Conservation (phyloP, 2,113 vertebrate genomes). For the Andinoacara biseriatus region DNA sequence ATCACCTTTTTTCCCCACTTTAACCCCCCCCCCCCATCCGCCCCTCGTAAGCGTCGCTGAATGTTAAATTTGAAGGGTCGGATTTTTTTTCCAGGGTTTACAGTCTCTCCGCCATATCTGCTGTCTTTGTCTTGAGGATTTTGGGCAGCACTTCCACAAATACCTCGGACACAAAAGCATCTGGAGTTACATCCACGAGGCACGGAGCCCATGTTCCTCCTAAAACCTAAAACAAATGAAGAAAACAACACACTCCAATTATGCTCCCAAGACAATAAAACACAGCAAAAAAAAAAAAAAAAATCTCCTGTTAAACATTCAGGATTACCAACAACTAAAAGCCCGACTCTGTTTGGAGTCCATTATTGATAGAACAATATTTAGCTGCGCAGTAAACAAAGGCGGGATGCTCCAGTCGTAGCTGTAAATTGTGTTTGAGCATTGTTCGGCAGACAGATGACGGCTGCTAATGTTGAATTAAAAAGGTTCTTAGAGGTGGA, state of each 20-base stretch:
- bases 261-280: slow-evolving; percentile 74
- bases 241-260: slow-evolving; percentile 71
- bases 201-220: slow-evolving; percentile 69
- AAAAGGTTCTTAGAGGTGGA: slow-evolving; percentile 73
- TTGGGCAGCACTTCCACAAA: slow-evolving; percentile 69
- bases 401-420: slow-evolving; percentile 37
- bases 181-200: slow-evolving; percentile 70
- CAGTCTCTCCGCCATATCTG: slow-evolving; percentile 51
- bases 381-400: slow-evolving; percentile 65
- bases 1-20: slow-evolving; percentile 13
- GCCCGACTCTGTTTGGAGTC: slow-evolving; percentile 66
- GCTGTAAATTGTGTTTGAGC: slow-evolving; percentile 57
- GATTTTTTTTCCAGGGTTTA: slow-evolving; percentile 53
- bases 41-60: slow-evolving; percentile 17
- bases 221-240: slow-evolving; percentile 77
- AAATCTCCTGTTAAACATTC: slow-evolving; percentile 68
- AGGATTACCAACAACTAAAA: slow-evolving; percentile 75
- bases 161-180: slow-evolving; percentile 73
- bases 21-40: neutral
- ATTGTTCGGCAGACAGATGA: slow-evolving; percentile 70
- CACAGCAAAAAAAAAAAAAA: slow-evolving; percentile 27
- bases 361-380: slow-evolving; percentile 76
- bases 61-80: slow-evolving; percentile 55
- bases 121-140: slow-evolving; percentile 76
- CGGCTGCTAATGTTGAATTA: slow-evolving; percentile 71